A percentile compares a stretch with the other conserved stretches of the same genome.
Conservation (phyloP, 2,797 vertebrate genomes). For the Spinus olivaceus region DNA sequence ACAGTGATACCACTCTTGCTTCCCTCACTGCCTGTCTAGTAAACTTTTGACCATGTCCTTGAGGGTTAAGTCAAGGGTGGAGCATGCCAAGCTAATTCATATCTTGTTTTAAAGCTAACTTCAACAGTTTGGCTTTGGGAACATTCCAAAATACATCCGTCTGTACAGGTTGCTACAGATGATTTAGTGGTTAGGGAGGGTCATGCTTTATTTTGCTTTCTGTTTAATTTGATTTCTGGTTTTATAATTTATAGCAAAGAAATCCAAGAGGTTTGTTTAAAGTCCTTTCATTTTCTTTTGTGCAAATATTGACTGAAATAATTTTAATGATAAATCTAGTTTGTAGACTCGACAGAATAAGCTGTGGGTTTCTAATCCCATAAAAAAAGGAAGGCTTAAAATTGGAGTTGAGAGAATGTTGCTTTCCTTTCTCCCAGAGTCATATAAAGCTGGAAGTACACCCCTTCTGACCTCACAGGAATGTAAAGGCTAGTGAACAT, state of each 20-base stretch:
- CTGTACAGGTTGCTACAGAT: conserved; percentile 8
- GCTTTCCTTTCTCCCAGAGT: neutral
- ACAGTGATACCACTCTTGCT: neutral
- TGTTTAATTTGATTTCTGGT: conserved; percentile 35
- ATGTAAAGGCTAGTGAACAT: neutral
- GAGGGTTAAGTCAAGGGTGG: neutral
- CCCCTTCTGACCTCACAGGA: neutral
- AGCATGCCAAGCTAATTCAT: neutral
- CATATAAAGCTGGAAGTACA: neutral
- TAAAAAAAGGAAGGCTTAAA: neutral
- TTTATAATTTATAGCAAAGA: conserved; percentile 29
- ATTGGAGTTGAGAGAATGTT: neutral
- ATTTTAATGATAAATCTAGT: neutral
- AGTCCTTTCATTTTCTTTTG: neutral
- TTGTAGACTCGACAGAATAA: neutral
- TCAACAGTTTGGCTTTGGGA: neutral
- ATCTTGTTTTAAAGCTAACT: neutral
- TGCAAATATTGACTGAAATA: conserved; percentile 16
- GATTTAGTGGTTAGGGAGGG: conserved; percentile 2
- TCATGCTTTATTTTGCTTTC: conserved; percentile 8
- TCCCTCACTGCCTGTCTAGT: neutral
- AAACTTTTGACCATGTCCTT: neutral
- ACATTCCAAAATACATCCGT: neutral
- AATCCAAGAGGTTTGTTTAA: conserved; percentile 1
- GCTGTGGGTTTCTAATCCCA: neutral